These are phyloP conservation scores for Oreochromis aureus DNA, from an alignment of 2,113 vertebrate genomes.

Conservation along the genomic window DNA sequence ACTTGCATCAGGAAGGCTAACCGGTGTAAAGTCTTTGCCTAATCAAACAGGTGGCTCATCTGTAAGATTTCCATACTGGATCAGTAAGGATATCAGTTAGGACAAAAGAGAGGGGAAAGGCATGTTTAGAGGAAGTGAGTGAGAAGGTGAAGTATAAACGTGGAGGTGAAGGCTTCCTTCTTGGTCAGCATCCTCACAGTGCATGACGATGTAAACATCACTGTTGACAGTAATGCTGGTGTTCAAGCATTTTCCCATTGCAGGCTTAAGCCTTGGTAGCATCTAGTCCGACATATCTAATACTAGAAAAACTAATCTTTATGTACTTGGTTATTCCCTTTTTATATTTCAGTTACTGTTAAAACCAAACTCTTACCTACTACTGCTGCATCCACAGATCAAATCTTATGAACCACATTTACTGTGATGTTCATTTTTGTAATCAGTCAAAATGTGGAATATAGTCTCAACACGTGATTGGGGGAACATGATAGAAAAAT, in stretches of 20 bases:
- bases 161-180: background rate
- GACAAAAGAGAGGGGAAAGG: background rate
- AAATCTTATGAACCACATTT: background rate
- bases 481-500: background rate
- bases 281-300: background rate
- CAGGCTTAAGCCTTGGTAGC: background rate
- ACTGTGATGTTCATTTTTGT: background rate
- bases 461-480: background rate
- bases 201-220: background rate
- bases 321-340: background rate
- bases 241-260: background rate
- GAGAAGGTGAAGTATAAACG: background rate
- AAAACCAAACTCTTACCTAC: background rate
- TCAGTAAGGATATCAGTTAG: background rate
- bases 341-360: background rate
- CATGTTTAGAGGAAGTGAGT: background rate
- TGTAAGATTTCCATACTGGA: fast-evolving
- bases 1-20: background rate
- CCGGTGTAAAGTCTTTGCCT: background rate
- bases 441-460: background rate
- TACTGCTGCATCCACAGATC: background rate
- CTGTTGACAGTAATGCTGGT: background rate
- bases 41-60: background rate
- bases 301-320: background rate
- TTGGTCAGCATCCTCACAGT: background rate